Conservation (phyloP, 2,888 invertebrate genomes). For the Lysandra coridon region DNA sequence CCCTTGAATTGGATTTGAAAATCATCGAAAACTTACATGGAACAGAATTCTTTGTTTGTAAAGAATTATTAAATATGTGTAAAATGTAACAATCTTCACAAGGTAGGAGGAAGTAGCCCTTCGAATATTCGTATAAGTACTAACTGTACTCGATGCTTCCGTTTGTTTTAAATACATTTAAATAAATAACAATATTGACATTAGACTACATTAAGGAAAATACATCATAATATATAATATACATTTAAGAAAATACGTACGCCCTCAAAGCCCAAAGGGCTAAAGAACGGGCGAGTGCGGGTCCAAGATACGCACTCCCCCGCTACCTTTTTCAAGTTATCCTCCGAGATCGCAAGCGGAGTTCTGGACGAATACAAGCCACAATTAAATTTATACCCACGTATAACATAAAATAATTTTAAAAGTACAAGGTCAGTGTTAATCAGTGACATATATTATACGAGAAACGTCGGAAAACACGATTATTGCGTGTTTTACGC, state of each 20-base stretch:
- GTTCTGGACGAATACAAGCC: neutral
- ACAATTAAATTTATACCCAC: neutral
- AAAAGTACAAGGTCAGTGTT: conserved; percentile 11
- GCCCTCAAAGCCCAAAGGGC: too few relatives aligned
- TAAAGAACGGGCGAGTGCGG: too few relatives aligned
- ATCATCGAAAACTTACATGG: neutral
- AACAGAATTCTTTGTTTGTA: neutral
- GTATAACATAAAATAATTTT: neutral
- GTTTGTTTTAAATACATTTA: neutral
- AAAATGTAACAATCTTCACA: neutral
- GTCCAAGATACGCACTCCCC: neutral
- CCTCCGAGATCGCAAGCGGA: neutral
- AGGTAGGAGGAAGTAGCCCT: conserved; percentile 1
- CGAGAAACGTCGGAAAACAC: conserved; percentile 26
- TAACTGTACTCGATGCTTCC: neutral
- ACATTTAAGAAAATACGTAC: neutral
- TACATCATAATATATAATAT: too few relatives aligned
- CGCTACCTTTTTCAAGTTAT: neutral
- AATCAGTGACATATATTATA: conserved; percentile 12
- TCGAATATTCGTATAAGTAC: neutral
- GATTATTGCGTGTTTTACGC: conserved; percentile 23
- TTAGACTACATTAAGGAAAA: neutral
- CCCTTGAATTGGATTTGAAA: neutral
- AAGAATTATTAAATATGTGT: neutral
- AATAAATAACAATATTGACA: neutral